Percentiles rank a stretch among this genome's conserved stretches.
Conservation (phyloP, 2,888 invertebrate species). For the Lithophane socia region DNA sequence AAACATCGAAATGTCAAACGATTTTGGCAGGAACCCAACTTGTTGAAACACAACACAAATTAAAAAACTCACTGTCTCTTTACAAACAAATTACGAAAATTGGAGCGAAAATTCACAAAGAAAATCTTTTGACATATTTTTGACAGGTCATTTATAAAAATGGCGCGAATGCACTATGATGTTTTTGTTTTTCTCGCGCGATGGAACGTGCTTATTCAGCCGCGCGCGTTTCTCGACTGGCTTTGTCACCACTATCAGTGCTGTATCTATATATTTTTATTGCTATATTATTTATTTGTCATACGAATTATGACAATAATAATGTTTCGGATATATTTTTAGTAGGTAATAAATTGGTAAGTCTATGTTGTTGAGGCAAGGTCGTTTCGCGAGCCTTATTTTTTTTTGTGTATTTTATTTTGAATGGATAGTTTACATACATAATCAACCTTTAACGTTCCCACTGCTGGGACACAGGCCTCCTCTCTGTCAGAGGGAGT, state of each 20-base stretch:
- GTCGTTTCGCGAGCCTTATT: not conserved
- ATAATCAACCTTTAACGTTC: too few relatives aligned
- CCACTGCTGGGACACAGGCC: too few relatives aligned
- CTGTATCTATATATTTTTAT: slow-evolving; percentile 25
- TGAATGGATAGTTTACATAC: too few relatives aligned
- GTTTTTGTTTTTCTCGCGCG: slow-evolving; percentile 39
- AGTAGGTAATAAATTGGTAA: not conserved
- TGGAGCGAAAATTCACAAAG: not conserved
- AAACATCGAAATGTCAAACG: slow-evolving; percentile 47
- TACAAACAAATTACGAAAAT: not conserved
- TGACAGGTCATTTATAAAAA: slow-evolving; percentile 31
- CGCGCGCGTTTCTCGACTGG: slow-evolving; percentile 57
- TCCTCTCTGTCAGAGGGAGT: too few relatives aligned
- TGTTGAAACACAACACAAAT: slow-evolving; percentile 38
- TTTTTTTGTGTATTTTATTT: slow-evolving; percentile 8
- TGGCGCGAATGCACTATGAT: slow-evolving; percentile 39
- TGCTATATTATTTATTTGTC: slow-evolving; percentile 30
- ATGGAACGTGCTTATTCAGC: slow-evolving; percentile 39
- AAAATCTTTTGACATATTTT: slow-evolving; percentile 12
- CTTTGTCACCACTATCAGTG: slow-evolving; percentile 45
- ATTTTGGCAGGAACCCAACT: slow-evolving; percentile 53
- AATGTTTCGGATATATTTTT: slow-evolving; percentile 14
- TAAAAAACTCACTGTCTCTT: slow-evolving; percentile 2
- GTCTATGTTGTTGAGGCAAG: slow-evolving; percentile 8
- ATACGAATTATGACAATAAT: slow-evolving; percentile 32